Conservation (phyloP, 2,797 vertebrate species). For the Aotus griseimembra region DNA sequence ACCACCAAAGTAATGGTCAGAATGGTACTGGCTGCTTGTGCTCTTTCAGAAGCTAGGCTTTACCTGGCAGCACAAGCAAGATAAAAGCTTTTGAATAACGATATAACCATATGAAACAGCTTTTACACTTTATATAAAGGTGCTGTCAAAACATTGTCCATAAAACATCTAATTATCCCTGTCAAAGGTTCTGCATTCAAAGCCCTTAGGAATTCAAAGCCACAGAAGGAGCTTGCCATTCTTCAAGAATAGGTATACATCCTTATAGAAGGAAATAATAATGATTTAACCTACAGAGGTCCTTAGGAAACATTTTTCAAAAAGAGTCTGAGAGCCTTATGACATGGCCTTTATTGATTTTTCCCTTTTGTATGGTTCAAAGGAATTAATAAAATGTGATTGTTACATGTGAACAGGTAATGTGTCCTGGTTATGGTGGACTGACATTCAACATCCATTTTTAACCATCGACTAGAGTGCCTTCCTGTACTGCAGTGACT, state of each 20-base stretch:
- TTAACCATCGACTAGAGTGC: neutral
- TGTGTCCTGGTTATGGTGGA: neutral
- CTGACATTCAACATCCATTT: neutral
- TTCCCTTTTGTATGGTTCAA: neutral
- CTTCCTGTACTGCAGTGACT: neutral
- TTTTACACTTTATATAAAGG: slow-evolving; percentile 15
- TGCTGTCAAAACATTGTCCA: neutral
- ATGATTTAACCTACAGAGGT: neutral
- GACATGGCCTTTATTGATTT: neutral
- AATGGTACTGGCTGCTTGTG: neutral
- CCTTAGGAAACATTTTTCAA: neutral
- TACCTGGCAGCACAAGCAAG: neutral
- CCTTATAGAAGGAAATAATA: neutral
- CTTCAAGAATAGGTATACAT: neutral
- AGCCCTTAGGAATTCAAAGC: neutral
- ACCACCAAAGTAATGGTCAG: neutral
- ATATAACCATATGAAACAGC: neutral
- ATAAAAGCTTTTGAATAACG: neutral
- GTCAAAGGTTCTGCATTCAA: neutral
- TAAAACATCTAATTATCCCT: slow-evolving; percentile 25
- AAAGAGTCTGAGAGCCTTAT: neutral
- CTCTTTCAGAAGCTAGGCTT: neutral
- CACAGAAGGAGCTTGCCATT: neutral
- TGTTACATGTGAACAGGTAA: neutral
- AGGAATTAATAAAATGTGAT: neutral